These are phyloP conservation scores for Ormyrus nitidulus DNA, from an alignment of 2,888 invertebrate genomes.

Conservation along the genomic window DNA sequence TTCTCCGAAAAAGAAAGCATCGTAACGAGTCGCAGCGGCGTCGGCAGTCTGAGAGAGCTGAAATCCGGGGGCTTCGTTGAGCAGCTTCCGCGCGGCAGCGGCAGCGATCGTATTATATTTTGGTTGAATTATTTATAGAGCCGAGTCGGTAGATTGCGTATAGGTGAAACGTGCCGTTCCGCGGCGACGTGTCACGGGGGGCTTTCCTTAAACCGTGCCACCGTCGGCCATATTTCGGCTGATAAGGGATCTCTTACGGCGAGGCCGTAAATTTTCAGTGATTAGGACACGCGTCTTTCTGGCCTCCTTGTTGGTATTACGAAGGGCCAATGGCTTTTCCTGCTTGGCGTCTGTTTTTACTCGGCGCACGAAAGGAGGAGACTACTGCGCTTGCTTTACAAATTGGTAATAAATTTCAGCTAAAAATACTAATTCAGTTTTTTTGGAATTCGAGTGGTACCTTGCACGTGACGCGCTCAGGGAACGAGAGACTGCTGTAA, in stretches of 20 bases:
- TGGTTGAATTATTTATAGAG: slow-evolving; percentile 74
- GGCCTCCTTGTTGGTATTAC: background rate
- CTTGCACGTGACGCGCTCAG: no score
- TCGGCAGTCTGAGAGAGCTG: slow-evolving; percentile 31
- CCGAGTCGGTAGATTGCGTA: slow-evolving; percentile 54
- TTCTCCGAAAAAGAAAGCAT: slow-evolving; percentile 42
- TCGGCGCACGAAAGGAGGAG: slow-evolving; percentile 4
- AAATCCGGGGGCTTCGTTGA: slow-evolving; percentile 41
- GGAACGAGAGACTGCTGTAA: no score
- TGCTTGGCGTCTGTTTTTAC: slow-evolving; percentile 31
- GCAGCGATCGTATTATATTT: slow-evolving; percentile 65
- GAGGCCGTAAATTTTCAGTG: slow-evolving; percentile 42
- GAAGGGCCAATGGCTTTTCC: slow-evolving; percentile 27
- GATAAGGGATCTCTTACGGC: slow-evolving; percentile 41
- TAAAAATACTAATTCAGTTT: slow-evolving; percentile 48
- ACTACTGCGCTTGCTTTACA: slow-evolving; percentile 7
- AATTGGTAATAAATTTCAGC: slow-evolving; percentile 22
- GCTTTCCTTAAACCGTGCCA: slow-evolving; percentile 20
- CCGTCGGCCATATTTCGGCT: slow-evolving; percentile 11
- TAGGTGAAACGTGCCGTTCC: slow-evolving; percentile 51
- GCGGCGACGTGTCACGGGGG: background rate
- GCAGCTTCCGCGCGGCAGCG: slow-evolving; percentile 5
- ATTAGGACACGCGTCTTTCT: slow-evolving; percentile 43
- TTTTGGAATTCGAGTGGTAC: background rate
- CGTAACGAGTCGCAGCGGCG: slow-evolving; percentile 1